Evolutionary conservation across 2,797 vertebrate genomes (phyloP), one percentile per base, ranked within the genome.

Genomic region (Anabas testudineus): DNA sequence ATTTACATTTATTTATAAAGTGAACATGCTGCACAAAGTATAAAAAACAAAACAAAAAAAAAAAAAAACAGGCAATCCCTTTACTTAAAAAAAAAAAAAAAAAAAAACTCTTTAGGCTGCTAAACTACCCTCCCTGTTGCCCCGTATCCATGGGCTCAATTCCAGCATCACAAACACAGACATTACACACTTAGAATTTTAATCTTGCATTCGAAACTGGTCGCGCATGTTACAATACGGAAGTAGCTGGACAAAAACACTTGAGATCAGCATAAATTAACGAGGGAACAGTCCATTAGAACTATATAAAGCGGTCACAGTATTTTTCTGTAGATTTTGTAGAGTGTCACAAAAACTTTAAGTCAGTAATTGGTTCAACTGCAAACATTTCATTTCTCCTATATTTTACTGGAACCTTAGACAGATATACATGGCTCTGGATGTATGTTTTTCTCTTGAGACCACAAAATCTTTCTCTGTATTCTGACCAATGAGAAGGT

Each of bases 1-100:
- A 87, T 90, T 91, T 86, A 91, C 88, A 92, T 89, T 80, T 80
- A 87, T 90, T 90, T 80, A 92, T 77, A 88, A 90, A 90, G 85
- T 89, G 74, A 91, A 90, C 92, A 93, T 93, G 92, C 93, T 90
- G 88, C 90, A 94, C 89, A 88, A 79, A 78, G 80, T 80, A 88
- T 88, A 85, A 86, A 78, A 54, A 89, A n/a, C n/a, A 24, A 24
- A 24, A 24, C 24, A 24, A 24, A 24, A 24, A 32, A 32, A 85
- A 85, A 73, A 46, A n/a, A 48, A 74, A 80, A 76, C 86, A 81
- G 61, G 83, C 83, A 89, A 80, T 83, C 60, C 63, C 62, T 67
- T 58, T 28, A 48, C 72, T 64, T 71, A 73, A 87, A 87, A 76
- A 62, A 51, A 60, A 51, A 46, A 78, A 65, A 32, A 43, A 67